Base-by-base conservation (phyloP, 2,888 invertebrate genomes). In the Pogonocherus hispidulus region DNA sequence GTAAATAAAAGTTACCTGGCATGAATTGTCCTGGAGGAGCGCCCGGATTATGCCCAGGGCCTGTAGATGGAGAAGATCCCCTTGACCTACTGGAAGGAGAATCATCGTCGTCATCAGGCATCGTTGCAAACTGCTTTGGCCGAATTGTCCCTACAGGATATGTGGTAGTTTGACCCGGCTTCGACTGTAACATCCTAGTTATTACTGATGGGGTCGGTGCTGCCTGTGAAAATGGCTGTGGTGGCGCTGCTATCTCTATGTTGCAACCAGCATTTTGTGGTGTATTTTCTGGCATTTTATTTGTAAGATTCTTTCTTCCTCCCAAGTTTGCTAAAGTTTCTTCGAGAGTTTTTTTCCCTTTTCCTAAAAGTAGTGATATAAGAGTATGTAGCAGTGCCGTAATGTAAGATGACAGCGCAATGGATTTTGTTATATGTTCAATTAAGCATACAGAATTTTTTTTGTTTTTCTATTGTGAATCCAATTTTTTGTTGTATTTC, bases 141-240 rank as follows among this genome's bases (percentile, higher is more conserved):
- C 82, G 69, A 35, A 82, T 82, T 4, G 77, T 71, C 18, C 82
- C 82, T 11, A 80, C 75, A 3, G 81, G 79, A 49, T 78, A 80
- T 27, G 72, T 66, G 5, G 74, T 47, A 6, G 78, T 63, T 68
- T 76, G 73, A 14, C 78, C 77, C 19, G 77, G 78, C 44, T 70
- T 87, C 1, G 87, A 83, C 74, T 90, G 89, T 47, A 90, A 85
- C 89, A 91, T 89, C 73, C 90, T 86, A 6, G 90, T 90, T 51
- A 91, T 91, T 5, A 91, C 90, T 44, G 90, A 90, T 0, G 88
- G 86, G 32, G 87, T 86, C 1, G 87, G 85, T 66, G 84, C 84
- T 44, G 85, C 85, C 66, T 87, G 87, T 18, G 87, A 86, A 71
- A 88, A 89, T 2, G 87, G 85, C 74, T 87, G 88, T 1, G 87